phyloP scores from a whole-genome alignment of 1,140 invertebrate species.

The Tyrophagus putrescentiae region DNA sequence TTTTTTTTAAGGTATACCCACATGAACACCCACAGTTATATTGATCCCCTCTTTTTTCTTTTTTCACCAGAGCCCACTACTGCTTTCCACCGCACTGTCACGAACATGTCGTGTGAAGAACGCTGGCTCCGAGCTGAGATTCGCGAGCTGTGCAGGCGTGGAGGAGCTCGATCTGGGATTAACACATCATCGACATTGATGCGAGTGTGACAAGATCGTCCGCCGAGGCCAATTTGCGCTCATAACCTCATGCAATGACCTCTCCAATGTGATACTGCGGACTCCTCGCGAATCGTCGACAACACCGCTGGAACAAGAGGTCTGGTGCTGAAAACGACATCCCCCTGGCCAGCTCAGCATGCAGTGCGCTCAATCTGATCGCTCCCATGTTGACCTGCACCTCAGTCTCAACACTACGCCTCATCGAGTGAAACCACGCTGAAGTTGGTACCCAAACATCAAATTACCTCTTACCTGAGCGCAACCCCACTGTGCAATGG shows the following conservation, averaged over 20 bases:
- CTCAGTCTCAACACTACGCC: conserved; percentile 61
- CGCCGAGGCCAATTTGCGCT: conserved; percentile 71
- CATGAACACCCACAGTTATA: not conserved
- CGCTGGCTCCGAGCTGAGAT: conserved; percentile 33
- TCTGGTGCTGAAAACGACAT: conserved; percentile 67
- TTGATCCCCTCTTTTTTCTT: not conserved
- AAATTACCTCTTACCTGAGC: conserved; percentile 45
- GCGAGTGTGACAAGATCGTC: conserved; percentile 71
- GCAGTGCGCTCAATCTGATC: conserved; percentile 55
- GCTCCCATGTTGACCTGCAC: conserved; percentile 64
- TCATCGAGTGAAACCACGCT: conserved; percentile 46
- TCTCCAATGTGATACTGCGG: conserved; percentile 31
- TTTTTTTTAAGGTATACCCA: not conserved
- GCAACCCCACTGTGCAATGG: conserved; percentile 62
- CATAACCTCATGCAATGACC: conserved; percentile 78
- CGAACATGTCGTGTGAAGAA: conserved; percentile 26
- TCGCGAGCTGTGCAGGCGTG: conserved; percentile 61
- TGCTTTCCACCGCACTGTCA: conserved; percentile 27
- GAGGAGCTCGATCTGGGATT: conserved; percentile 76
- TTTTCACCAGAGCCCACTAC: conserved; percentile 17
- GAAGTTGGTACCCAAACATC: conserved; percentile 44
- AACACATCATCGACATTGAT: conserved; percentile 66
- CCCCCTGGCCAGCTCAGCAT: conserved; percentile 66
- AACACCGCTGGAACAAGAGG: conserved; percentile 41
- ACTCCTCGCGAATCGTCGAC: conserved; percentile 1